Conservation (phyloP, 2,888 invertebrate genomes). For the Limenitis camilla region DNA sequence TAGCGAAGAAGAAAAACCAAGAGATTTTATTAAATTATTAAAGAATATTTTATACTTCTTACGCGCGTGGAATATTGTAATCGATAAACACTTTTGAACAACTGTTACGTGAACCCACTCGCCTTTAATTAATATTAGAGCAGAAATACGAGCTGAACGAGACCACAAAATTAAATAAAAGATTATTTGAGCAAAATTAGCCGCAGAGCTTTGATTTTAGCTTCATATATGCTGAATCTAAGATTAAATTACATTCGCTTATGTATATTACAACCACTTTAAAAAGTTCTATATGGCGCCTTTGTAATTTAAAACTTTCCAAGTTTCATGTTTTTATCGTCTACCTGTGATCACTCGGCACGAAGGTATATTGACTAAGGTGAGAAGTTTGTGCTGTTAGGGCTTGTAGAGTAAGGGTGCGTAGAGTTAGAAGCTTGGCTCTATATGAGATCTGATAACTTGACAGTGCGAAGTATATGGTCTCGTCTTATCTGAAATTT, state of each 20-base stretch:
- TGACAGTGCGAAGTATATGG: too few relatives aligned
- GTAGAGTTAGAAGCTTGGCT: too few relatives aligned
- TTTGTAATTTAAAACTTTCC: too few relatives aligned
- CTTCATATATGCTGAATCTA: neutral
- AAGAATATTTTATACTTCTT: neutral
- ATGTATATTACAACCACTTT: too few relatives aligned
- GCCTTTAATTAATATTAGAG: slow-evolving; percentile 61
- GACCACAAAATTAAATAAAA: slow-evolving; percentile 41
- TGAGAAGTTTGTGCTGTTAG: too few relatives aligned
- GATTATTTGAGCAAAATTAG: slow-evolving; percentile 2
- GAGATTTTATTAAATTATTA: neutral
- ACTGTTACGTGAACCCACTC: slow-evolving; percentile 43
- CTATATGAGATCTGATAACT: too few relatives aligned
- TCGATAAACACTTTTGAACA: slow-evolving; percentile 36
- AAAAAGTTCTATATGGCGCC: too few relatives aligned
- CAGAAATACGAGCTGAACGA: slow-evolving; percentile 51
- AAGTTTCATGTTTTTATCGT: too few relatives aligned
- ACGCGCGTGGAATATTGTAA: slow-evolving; percentile 4
- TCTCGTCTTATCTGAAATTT: too few relatives aligned
- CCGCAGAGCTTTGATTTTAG: neutral
- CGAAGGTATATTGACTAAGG: too few relatives aligned
- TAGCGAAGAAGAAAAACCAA: neutral
- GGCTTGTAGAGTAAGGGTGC: too few relatives aligned
- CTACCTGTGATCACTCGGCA: too few relatives aligned
- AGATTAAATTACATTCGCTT: neutral